Evolutionary conservation across 2,113 vertebrate genomes (phyloP).

Genomic region (Neotoma lepida): DNA sequence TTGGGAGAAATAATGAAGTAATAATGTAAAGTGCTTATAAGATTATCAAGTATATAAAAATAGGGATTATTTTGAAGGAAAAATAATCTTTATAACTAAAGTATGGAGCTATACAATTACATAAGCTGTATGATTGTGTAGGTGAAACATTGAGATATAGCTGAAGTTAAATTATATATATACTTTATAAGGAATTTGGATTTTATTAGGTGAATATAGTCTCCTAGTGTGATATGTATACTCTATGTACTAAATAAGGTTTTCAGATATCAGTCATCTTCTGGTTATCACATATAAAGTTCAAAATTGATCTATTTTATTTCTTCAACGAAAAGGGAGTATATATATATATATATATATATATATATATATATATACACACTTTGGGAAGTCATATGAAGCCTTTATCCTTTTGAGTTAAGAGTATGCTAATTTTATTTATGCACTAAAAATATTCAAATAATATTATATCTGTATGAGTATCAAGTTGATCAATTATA

Average conservation of each 20-base stretch:
- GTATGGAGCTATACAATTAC: background rate
- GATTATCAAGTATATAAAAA: background rate
- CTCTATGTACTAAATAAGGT: background rate
- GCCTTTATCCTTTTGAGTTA: background rate
- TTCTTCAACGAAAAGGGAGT: background rate
- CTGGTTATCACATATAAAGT: background rate
- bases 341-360: background rate
- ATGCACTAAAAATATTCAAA: background rate
- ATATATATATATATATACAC: background rate
- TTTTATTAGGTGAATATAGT: background rate
- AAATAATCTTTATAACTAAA: background rate
- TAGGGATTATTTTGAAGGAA: background rate
- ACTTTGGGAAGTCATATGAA: background rate
- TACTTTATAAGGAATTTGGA: background rate
- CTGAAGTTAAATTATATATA: background rate
- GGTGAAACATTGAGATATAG: background rate
- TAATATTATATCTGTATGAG: background rate
- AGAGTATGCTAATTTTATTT: background rate
- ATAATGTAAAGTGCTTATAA: background rate
- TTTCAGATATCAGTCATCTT: background rate
- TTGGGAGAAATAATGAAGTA: background rate
- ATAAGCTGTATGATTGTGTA: background rate
- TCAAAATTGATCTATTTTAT: background rate
- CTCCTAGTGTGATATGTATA: background rate
- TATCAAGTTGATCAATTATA: background rate